Evolutionary conservation across 1,140 invertebrate species (phyloP), one percentile per base, ranked within the genome.

Genomic region (Choristoneura fumiferana): DNA sequence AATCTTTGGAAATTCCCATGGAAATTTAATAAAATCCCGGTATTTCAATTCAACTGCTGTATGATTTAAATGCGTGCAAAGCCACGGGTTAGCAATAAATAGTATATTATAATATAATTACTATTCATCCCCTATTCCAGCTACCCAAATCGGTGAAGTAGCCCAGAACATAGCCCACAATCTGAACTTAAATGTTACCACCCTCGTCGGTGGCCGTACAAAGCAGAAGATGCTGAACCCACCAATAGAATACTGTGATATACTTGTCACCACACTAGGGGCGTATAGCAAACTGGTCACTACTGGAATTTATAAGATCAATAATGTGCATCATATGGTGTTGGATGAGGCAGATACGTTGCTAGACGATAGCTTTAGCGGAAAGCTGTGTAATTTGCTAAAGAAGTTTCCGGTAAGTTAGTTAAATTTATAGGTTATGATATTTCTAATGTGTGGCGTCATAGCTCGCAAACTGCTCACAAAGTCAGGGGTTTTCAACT

Each of bases 281-380:
- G 94, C 93, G 0, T 84, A 96, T 18, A 94, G 93, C 69, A 96
- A 97, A 88, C 86, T 97, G 18, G 92, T 93, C 0, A 93, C 94
- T 6, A 92, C 91, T 8, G 91, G 92, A 17, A 91, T 95, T 17
- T 95, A 94, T 65, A 93, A 93, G 73, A 88, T 94, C 40, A 66
- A 92, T 33, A 83, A 91, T 60, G 90, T 97, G 0, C 91, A 91
- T 49, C 94, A 96, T 78, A 76, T 98, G 8, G 94, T 99, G 1
- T 69, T 99, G 8, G 98, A 99, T 89, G 98, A 99, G 90, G 96
- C 96, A 1, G 98, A 99, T 81, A 95, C 97, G 1, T 81, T 99
- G 38, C 84, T 98, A 5, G 96, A 99, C 89, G 94, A 96, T 68
- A 96, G 94, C 65, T 99, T 98, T 80, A 92, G 91, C 69, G 93